A percentile compares a stretch with the other conserved stretches of the same genome.
phyloP scores from a whole-genome alignment of 2,888 invertebrate genomes.

The Agrotis puta region DNA sequence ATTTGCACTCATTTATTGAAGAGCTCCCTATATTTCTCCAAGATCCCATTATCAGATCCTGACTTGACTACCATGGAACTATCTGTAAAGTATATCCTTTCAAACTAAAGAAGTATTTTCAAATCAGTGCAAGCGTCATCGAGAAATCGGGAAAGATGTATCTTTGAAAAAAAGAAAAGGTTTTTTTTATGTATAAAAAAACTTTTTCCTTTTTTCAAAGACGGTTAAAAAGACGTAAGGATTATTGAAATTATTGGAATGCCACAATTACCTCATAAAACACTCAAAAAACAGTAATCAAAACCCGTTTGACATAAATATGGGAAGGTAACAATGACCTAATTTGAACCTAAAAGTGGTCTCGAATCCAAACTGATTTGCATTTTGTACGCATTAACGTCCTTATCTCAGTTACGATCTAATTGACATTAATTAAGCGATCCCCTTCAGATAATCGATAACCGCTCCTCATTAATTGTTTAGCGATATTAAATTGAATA shows the following conservation, averaged over 20 bases:
- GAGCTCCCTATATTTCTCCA: no score
- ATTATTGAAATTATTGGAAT: neutral
- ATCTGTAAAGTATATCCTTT: no score
- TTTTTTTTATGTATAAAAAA: no score
- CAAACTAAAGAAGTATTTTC: no score
- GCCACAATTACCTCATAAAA: neutral
- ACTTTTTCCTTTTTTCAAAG: no score
- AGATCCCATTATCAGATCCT: no score
- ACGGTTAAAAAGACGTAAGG: no score
- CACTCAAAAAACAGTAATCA: conserved; percentile 2
- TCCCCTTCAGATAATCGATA: conserved; percentile 64
- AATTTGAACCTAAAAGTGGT: conserved; percentile 44
- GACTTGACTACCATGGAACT: no score
- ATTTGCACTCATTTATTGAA: no score
- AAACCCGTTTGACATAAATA: conserved; percentile 39
- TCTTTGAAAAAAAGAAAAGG: no score
- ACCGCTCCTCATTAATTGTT: conserved; percentile 64
- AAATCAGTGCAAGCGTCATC: no score
- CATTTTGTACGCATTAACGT: conserved; percentile 49
- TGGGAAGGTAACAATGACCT: conserved; percentile 29
- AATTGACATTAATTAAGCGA: conserved; percentile 60
- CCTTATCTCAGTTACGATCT: conserved; percentile 48
- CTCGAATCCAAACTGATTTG: conserved; percentile 46
- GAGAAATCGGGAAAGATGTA: no score
- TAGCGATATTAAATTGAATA: conserved; percentile 59